Percentiles rank a stretch among this genome's conserved stretches.
phyloP scores from a whole-genome alignment of 2,113 vertebrate species.

The Nyctereutes procyonoides region DNA sequence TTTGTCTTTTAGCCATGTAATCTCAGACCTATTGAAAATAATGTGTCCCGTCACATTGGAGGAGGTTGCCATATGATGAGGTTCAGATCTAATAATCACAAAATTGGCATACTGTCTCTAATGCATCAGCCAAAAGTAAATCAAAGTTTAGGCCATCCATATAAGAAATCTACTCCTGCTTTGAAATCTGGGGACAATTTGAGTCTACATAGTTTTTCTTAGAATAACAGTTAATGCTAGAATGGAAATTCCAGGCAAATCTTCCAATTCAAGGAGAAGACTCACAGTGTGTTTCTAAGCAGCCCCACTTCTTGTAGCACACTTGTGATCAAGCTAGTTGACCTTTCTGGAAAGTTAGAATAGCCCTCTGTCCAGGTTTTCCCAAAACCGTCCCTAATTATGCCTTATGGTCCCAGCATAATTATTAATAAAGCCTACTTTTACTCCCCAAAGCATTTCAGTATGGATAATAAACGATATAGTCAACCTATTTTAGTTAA shows the following conservation, averaged over 20 bases:
- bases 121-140: background rate
- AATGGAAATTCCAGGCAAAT: background rate
- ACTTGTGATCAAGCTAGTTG: background rate
- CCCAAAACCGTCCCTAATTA: background rate
- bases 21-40: slow-evolving; percentile 22
- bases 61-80: background rate
- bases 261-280: background rate
- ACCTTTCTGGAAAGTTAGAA: background rate
- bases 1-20: background rate
- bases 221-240: background rate
- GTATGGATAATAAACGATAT: background rate
- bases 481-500: slow-evolving; percentile 4
- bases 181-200: slow-evolving; percentile 35
- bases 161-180: background rate
- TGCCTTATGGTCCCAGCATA: background rate
- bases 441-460: background rate
- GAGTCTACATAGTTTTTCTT: background rate
- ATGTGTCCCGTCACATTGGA: background rate
- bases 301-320: background rate
- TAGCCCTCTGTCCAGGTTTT: background rate
- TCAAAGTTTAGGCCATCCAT: background rate
- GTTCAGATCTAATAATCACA: slow-evolving; percentile 46
- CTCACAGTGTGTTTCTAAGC: background rate
- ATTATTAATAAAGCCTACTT: background rate
- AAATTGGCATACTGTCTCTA: background rate